Evolutionary conservation across 35 echinoderm and acorn worm species (phyloP).

Genomic region (Patiria miniata): DNA sequence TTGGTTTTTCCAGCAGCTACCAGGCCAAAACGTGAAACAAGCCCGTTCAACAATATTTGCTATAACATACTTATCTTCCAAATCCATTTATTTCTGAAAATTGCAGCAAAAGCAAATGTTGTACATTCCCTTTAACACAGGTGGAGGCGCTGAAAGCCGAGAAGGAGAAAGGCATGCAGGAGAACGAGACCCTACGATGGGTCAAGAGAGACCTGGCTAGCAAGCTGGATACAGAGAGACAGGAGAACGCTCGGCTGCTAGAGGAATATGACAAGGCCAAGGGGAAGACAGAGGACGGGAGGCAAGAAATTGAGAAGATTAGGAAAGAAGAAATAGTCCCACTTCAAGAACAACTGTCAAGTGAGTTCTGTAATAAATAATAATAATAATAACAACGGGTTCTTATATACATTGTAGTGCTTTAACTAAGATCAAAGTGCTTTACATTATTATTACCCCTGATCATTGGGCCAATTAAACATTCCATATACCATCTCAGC

Average conservation of each 20-base stretch:
- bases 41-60: no score
- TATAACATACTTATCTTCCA: no score
- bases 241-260: conserved; percentile 11
- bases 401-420: not conserved
- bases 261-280: conserved; percentile 35
- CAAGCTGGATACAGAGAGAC: conserved; percentile 49
- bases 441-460: no score
- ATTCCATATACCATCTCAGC: no score
- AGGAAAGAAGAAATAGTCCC: conserved; percentile 31
- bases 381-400: not conserved
- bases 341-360: conserved; percentile 25
- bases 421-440: no score
- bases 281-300: not conserved
- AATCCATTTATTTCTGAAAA: no score
- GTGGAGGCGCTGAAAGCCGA: conserved; percentile 30
- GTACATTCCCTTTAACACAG: not conserved
- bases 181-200: conserved; percentile 33
- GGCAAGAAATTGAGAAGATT: conserved; percentile 44
- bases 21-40: no score
- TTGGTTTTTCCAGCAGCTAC: no score
- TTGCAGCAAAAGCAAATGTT: no score
- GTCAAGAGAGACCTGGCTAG: conserved; percentile 47
- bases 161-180: conserved; percentile 28
- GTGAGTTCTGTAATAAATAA: not conserved
- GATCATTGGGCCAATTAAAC: no score